A percentile compares a stretch with the other conserved stretches of the same genome.
phyloP scores from a whole-genome alignment of 2,113 vertebrate species.

The Hemiprocne comata region DNA sequence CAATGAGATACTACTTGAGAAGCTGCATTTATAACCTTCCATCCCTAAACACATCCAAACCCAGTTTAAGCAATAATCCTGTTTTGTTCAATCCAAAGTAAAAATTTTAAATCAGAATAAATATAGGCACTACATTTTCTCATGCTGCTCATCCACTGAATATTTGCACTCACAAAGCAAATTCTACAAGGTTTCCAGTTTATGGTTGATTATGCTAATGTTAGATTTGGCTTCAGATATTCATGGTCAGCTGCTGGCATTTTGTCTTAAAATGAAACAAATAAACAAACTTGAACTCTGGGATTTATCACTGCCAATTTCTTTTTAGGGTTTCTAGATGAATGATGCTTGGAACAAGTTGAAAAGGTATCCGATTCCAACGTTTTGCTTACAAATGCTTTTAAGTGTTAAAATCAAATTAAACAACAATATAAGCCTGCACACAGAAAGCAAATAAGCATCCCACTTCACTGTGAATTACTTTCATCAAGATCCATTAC shows the following conservation, averaged over 20 bases:
- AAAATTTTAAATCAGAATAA: background rate
- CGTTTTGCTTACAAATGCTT: background rate
- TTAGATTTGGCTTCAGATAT: background rate
- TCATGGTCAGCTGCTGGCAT: background rate
- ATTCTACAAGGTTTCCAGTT: background rate
- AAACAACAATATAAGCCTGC: background rate
- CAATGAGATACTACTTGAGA: background rate
- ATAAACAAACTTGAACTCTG: background rate
- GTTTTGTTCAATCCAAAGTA: background rate
- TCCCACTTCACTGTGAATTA: background rate
- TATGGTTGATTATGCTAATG: background rate
- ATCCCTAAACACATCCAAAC: background rate
- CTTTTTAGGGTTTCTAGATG: background rate
- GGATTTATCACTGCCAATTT: background rate
- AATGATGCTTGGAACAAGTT: background rate
- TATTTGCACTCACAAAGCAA: background rate
- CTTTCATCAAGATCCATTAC: slow-evolving; percentile 19
- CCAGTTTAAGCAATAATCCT: background rate
- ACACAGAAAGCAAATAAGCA: slow-evolving; percentile 8
- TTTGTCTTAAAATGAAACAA: background rate
- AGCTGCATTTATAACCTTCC: background rate
- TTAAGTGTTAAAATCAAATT: background rate
- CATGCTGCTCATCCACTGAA: background rate
- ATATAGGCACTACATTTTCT: background rate
- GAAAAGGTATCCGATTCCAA: background rate